Conservation (phyloP, 2,113 vertebrate species). For the Circaetus gallicus region DNA sequence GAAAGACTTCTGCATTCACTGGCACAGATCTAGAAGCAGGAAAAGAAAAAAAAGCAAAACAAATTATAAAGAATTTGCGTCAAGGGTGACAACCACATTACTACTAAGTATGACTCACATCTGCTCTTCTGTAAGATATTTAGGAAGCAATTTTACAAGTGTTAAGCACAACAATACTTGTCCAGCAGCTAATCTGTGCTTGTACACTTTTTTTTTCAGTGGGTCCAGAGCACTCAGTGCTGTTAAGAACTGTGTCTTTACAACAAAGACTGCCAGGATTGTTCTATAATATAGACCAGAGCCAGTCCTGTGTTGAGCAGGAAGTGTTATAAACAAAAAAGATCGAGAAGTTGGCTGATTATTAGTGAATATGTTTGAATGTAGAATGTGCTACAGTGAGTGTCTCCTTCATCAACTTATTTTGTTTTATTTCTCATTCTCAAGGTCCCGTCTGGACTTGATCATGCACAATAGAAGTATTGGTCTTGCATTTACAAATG, state of each 20-base stretch:
- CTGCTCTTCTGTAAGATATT: neutral
- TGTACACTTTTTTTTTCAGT: neutral
- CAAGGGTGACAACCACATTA: neutral
- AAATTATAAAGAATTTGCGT: neutral
- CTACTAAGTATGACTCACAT: conserved; percentile 7
- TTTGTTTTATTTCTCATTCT: conserved; percentile 2
- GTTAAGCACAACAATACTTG: neutral
- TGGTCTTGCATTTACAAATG: neutral
- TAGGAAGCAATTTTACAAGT: neutral
- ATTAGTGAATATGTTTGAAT: neutral
- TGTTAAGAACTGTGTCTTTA: neutral
- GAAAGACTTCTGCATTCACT: neutral
- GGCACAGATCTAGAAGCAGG: neutral
- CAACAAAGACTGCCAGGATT: neutral
- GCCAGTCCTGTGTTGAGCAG: neutral
- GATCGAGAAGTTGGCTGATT: neutral
- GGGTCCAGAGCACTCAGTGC: neutral
- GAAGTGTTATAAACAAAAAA: neutral
- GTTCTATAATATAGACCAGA: neutral
- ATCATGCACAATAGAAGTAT: neutral
- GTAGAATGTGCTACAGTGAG: neutral
- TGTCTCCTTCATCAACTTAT: neutral
- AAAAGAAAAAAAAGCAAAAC: neutral
- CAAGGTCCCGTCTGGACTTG: neutral
- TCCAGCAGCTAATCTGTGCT: neutral